These are phyloP conservation scores for Drosophila obscura DNA, from an alignment of 1,140 invertebrate genomes.

Conservation along the genomic window DNA sequence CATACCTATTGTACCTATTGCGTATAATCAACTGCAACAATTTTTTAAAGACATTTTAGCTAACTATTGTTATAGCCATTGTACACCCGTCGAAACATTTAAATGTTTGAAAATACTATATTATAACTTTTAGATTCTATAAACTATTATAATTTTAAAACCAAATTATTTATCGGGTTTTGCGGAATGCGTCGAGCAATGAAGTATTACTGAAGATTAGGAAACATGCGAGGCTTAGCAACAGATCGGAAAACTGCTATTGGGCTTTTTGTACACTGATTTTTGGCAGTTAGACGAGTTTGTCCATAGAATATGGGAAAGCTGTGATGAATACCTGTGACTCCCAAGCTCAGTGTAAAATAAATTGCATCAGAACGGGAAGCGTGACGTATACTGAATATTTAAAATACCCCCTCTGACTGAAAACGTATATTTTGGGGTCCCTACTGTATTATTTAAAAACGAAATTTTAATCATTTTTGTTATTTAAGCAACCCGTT, in stretches of 20 bases:
- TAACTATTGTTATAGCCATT: constrained; percentile 29
- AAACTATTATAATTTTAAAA: too few species aligned
- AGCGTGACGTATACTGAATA: neutral
- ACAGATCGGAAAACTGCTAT: too few species aligned
- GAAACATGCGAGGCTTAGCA: too few species aligned
- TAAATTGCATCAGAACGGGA: neutral
- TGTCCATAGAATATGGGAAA: neutral
- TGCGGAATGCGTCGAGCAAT: too few species aligned
- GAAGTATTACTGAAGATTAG: too few species aligned
- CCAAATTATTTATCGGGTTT: too few species aligned
- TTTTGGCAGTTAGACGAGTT: too few species aligned
- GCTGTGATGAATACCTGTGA: neutral
- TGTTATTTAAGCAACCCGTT: too few species aligned
- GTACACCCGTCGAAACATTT: neutral
- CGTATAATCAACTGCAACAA: constrained; percentile 21
- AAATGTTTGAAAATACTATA: too few species aligned
- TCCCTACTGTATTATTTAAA: constrained; percentile 11
- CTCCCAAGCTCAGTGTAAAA: neutral
- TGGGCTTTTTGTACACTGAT: too few species aligned
- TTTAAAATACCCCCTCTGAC: constrained; percentile 15
- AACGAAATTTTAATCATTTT: too few species aligned
- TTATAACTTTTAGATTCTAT: too few species aligned
- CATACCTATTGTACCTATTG: constrained; percentile 16
- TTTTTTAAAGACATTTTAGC: constrained; percentile 41
- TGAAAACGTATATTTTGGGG: constrained; percentile 28